Conservation (phyloP, 2,797 vertebrate genomes). For the Enteromius anoplus region DNA sequence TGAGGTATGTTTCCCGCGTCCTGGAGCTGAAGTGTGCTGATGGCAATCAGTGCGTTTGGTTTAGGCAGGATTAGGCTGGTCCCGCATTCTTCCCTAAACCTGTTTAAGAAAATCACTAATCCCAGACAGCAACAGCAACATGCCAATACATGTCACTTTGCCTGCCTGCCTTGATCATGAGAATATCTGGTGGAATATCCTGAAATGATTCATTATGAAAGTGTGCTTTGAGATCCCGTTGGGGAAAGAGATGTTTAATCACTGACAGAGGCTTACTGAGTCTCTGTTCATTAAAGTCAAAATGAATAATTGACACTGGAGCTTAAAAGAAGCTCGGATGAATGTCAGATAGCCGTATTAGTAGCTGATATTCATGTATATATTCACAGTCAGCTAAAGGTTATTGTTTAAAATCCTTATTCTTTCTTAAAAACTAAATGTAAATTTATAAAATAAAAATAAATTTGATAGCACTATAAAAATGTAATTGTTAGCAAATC, state of each 20-base stretch:
- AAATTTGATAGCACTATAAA: neutral
- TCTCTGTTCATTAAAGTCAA: constrained; percentile 16
- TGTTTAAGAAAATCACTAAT: constrained; percentile 65
- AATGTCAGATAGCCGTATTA: neutral
- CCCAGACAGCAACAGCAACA: constrained; percentile 61
- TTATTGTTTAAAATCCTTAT: neutral
- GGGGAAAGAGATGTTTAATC: constrained; percentile 31
- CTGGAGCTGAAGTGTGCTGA: constrained; percentile 9
- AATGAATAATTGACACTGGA: constrained; percentile 24
- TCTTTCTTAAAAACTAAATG: neutral
- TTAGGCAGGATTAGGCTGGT: constrained; percentile 74
- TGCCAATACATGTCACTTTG: constrained; percentile 65
- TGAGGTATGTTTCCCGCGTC: constrained; percentile 1
- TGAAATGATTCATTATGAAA: constrained; percentile 11
- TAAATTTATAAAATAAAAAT: neutral
- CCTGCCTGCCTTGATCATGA: neutral
- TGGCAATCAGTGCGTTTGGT: constrained; percentile 70
- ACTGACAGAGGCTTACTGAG: constrained; percentile 15
- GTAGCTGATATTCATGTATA: constrained; percentile 2
- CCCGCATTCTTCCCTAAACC: constrained; percentile 76
- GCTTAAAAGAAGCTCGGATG: neutral
- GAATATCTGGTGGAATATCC: neutral
- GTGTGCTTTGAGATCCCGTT: neutral
- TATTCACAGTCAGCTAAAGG: neutral
- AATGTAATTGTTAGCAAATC: neutral